A percentile compares a stretch with the other conserved stretches of the same genome.
phyloP scores from a whole-genome alignment of 30 jellyfish, hydroid and myxozoan species.

The Hydractinia symbiolongicarpus region DNA sequence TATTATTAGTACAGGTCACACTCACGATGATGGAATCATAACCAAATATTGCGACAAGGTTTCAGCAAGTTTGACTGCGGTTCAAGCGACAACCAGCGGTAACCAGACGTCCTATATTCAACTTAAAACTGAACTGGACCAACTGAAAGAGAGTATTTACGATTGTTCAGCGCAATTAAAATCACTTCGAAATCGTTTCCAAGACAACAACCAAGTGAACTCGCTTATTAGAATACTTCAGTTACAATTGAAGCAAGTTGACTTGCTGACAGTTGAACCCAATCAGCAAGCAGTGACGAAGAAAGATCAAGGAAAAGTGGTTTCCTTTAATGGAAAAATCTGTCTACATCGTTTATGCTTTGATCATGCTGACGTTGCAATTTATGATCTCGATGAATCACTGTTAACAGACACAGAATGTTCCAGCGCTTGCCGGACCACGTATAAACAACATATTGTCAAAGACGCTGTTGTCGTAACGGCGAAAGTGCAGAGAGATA shows the following conservation, averaged over 20 bases:
- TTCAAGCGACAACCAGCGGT: too few species aligned
- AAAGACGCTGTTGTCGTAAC: background rate
- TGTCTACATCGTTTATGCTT: background rate
- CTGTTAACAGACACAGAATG: background rate
- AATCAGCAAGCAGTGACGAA: background rate
- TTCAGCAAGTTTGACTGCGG: too few species aligned
- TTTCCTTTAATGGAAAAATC: background rate
- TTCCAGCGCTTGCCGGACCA: background rate
- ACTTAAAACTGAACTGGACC: background rate
- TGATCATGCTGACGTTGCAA: background rate
- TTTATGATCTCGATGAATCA: background rate
- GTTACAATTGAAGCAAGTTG: background rate
- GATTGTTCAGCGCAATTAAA: background rate
- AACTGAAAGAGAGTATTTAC: background rate
- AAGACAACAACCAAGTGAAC: too few species aligned
- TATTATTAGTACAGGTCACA: too few species aligned
- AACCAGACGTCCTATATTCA: too few species aligned
- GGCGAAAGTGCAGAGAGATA: background rate
- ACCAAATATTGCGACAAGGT: too few species aligned
- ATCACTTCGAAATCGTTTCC: background rate
- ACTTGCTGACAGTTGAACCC: background rate
- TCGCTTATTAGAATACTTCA: too few species aligned
- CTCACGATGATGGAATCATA: too few species aligned
- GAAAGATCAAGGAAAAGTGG: background rate
- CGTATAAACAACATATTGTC: background rate